These are phyloP conservation scores for Sander vitreus DNA, from an alignment of 2,113 vertebrate genomes.

Conservation along the genomic window DNA sequence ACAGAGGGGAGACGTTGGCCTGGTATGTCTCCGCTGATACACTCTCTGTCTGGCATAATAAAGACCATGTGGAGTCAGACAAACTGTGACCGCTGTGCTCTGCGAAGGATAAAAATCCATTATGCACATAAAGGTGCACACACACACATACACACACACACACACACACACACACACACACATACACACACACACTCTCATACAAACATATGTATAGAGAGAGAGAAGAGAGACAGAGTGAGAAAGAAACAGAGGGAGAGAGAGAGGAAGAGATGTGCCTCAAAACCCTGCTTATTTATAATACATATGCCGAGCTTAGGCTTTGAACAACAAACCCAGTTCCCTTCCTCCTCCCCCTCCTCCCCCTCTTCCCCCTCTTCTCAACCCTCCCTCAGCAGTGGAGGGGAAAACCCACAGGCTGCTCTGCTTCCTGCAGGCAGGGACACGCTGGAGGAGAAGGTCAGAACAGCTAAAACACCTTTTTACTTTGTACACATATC, in stretches of 20 bases:
- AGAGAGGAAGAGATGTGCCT: conserved; percentile 42
- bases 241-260: not conserved
- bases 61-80: conserved; percentile 66
- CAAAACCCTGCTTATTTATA: conserved; percentile 70
- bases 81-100: conserved; percentile 68
- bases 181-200: not conserved
- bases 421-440: conserved; percentile 38
- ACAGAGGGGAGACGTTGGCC: conserved; percentile 46
- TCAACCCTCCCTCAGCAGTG: conserved; percentile 9
- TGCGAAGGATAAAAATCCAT: conserved; percentile 68
- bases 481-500: too few species aligned
- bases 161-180: not conserved
- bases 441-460: conserved; percentile 39
- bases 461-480: not conserved
- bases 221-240: not conserved
- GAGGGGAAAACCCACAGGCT: conserved; percentile 65
- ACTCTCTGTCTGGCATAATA: conserved; percentile 64
- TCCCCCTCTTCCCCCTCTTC: conserved; percentile 6
- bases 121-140: conserved; percentile 32
- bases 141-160: too few species aligned
- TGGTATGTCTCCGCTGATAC: conserved; percentile 41
- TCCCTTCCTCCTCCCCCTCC: conserved; percentile 26
- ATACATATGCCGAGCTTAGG: conserved; percentile 54
- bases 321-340: conserved; percentile 69
- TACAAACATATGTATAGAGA: not conserved